A percentile compares a stretch with the other conserved stretches of the same genome.
Evolutionary conservation across 2,888 invertebrate species (phyloP).

Genomic region (Drosophila villosipedis): DNA sequence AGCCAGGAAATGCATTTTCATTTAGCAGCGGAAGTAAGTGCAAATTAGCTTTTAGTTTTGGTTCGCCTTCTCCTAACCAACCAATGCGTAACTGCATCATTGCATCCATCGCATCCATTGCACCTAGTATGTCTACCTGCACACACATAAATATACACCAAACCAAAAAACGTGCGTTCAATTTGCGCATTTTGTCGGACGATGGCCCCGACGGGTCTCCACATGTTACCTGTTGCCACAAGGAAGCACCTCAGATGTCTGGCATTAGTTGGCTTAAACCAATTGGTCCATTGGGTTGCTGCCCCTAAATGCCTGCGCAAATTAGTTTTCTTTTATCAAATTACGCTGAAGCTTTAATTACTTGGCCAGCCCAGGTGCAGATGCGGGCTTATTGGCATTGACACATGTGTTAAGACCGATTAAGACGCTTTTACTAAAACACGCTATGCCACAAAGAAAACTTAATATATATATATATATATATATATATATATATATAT

Average conservation of each 20-base stretch:
- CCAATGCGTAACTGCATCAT: background rate
- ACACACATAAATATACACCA: background rate
- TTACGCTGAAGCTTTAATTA: constrained; percentile 50
- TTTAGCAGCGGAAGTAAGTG: constrained; percentile 83
- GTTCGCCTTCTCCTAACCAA: constrained; percentile 43
- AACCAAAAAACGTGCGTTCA: constrained; percentile 13
- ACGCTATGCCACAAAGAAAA: background rate
- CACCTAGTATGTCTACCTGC: background rate
- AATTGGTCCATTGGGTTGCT: background rate
- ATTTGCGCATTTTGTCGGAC: constrained; percentile 40
- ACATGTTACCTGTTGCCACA: constrained; percentile 16
- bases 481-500: background rate
- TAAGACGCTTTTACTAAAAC: background rate
- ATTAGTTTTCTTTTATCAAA: constrained; percentile 54
- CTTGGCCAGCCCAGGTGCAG: constrained; percentile 8
- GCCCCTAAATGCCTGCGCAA: constrained; percentile 32
- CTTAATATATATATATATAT: constrained; percentile 2
- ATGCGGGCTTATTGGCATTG: constrained; percentile 11
- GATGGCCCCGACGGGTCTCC: background rate
- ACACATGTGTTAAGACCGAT: background rate
- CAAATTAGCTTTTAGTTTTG: constrained; percentile 85
- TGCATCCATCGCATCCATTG: constrained; percentile 1
- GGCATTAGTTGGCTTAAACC: constrained; percentile 33
- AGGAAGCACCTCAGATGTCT: constrained; percentile 8
- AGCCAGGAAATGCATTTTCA: constrained; percentile 84